Evolutionary conservation across 2,888 invertebrate species (phyloP), one percentile per base, ranked within the genome.

Genomic region (Epirrita christyi): DNA sequence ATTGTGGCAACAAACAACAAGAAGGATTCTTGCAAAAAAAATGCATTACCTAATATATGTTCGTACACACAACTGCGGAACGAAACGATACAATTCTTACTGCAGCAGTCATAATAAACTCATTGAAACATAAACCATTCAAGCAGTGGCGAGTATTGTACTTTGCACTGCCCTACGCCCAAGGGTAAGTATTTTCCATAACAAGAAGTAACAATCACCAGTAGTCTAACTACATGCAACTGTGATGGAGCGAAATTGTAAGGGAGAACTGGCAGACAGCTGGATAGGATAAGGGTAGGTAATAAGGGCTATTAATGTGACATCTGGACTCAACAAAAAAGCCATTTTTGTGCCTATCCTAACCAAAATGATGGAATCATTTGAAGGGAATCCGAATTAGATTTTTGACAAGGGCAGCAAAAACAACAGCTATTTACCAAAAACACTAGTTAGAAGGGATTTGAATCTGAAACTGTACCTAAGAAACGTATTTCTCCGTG

Each of bases 151-250:
- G 32, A 40, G 45, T 45, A 59, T 55, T 46, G 47, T 54, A 47
- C 32, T 15, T 13, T 42, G 27, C 40, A 21, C 40, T 59, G 67
- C 72, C 70, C 68, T 71, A 68, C 66, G 76, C 81, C 76, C 65
- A 66, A 70, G 76, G 82, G 78, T 78, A 76, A 68, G 76, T 80
- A 83, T 85, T 88, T 86, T 85, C 82, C 85, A 86, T 89, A 88
- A 88, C 88, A 88, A 88, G 86, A 77, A 73, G 69, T 71, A 69
- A 73, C 69, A 67, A 61, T 63, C 61, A 66, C 55, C 61, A 47
- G 42, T 48, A 38, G 40, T 13, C 15, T 13, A 46, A 34, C 15
- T 41, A 41, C 46, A n/a, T 27, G 29, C 21, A 9, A n/a, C 8
- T 11, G 7, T n/a, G 6, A 44, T 55, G 10, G 29, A 38, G 14